Evolutionary conservation across 2,113 vertebrate genomes (phyloP), one percentile per base, ranked within the genome.

Genomic region (Oxygymnocypris stewartii): DNA sequence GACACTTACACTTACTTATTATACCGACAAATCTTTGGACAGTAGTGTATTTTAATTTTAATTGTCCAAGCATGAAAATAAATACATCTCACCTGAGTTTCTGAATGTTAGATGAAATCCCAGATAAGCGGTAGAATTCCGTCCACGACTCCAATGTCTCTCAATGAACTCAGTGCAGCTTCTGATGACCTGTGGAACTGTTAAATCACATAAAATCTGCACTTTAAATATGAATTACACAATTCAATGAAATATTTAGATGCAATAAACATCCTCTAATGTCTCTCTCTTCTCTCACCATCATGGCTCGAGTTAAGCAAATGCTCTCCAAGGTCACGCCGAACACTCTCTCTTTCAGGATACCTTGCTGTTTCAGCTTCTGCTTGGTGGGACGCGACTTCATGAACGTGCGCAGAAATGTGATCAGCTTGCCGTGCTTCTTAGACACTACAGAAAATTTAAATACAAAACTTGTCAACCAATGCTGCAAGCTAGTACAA

Each of bases 351-450:
- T 99, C 98, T 90, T 95, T 96, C 90, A 99, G 96, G 92, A 99
- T 99, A 1, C 98, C 98, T 1, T 97, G 93, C 92, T 99, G 98
- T n/a, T 97, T 97, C 89, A 99, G 94, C 81, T 98, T 99, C 95
- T 99, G 98, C 14, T 99, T 99, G 0, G 96, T 97, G 61, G 98
- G 98, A 16, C 98, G 96, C 37, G 98, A 99, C 96, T 98, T 99
- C 97, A 99, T 97, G 92, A 99, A 99, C 88, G 96, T 96, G 82
- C 98, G 95, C 40, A 99, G 95, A 93, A 99, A 99, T 35, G 98
- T 99, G 85, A 99, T 98, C 87, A 99, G 96, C 91, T 99, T 99
- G 88, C 98, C 98, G 92, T 99, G 98, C 87, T 99, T 99, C 90
- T 98, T 98, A 1, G 97, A 99, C 90, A 99, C 98, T 99, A 93